phyloP scores from a whole-genome alignment of 2,888 invertebrate genomes.

The Tortricodes alternella region DNA sequence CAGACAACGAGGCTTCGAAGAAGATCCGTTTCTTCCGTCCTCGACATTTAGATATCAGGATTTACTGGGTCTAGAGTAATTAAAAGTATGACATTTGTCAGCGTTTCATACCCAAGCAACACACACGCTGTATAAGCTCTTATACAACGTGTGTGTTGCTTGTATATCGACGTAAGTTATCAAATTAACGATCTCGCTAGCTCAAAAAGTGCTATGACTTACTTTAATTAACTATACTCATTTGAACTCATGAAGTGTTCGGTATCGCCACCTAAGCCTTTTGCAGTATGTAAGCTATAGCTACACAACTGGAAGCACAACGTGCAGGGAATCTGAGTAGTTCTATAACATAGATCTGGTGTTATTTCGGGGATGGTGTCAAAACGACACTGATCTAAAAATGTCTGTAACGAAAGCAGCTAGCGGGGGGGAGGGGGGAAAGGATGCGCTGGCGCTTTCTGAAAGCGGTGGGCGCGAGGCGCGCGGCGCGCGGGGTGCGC shows the following conservation, averaged over 20 bases:
- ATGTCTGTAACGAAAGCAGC: conserved; percentile 61
- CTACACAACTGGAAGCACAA: conserved; percentile 39
- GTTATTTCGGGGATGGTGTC: conserved; percentile 82
- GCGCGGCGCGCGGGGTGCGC: conserved; percentile 55
- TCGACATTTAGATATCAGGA: conserved; percentile 3
- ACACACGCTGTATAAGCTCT: no score
- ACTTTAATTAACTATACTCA: no score
- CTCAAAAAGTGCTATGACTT: no score
- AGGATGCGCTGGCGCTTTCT: conserved; percentile 37
- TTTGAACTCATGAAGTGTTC: no score
- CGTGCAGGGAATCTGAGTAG: conserved; percentile 58
- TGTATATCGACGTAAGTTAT: no score
- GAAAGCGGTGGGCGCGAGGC: conserved; percentile 38
- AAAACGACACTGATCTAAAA: conserved; percentile 81
- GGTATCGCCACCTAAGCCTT: neutral
- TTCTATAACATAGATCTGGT: conserved; percentile 62
- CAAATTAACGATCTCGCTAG: no score
- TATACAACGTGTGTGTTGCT: no score
- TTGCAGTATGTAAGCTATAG: neutral
- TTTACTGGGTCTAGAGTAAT: conserved; percentile 10
- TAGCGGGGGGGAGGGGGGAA: conserved; percentile 38
- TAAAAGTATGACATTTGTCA: conserved; percentile 19
- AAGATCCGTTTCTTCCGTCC: neutral
- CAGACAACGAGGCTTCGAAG: conserved; percentile 14
- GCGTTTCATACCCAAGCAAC: no score